Conservation (phyloP, 1,140 invertebrate species). For the Pristionchus pacificus region DNA sequence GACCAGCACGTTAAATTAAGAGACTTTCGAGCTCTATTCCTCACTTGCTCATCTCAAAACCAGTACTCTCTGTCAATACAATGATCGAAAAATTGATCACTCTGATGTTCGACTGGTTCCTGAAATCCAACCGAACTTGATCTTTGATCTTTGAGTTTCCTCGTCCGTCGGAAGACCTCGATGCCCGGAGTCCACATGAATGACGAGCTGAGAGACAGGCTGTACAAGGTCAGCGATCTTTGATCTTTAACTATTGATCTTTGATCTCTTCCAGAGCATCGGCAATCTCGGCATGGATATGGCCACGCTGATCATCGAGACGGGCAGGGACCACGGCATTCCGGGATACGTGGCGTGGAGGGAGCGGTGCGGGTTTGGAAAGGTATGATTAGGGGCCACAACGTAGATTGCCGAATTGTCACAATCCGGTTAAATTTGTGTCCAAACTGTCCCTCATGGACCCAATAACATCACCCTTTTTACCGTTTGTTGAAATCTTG, state of each 20-base stretch:
- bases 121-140: no score
- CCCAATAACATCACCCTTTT: no score
- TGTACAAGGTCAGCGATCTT: neutral
- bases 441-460: no score
- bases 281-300: neutral
- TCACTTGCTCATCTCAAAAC: no score
- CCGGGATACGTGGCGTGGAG: constrained; percentile 75
- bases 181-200: neutral
- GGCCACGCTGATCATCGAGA: constrained; percentile 64
- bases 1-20: no score
- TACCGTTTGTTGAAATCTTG: no score
- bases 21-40: no score
- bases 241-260: neutral
- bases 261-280: neutral
- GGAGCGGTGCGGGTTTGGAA: constrained; percentile 67
- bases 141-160: neutral
- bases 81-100: neutral
- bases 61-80: no score
- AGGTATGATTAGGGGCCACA: no score
- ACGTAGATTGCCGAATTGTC: no score
- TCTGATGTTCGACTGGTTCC: no score
- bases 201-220: neutral
- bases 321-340: constrained; percentile 81
- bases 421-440: neutral
- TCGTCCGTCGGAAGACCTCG: neutral